A percentile compares a stretch with the other conserved stretches of the same genome.
phyloP scores from a whole-genome alignment of 2,888 invertebrate species.

The Aplocera efformata region DNA sequence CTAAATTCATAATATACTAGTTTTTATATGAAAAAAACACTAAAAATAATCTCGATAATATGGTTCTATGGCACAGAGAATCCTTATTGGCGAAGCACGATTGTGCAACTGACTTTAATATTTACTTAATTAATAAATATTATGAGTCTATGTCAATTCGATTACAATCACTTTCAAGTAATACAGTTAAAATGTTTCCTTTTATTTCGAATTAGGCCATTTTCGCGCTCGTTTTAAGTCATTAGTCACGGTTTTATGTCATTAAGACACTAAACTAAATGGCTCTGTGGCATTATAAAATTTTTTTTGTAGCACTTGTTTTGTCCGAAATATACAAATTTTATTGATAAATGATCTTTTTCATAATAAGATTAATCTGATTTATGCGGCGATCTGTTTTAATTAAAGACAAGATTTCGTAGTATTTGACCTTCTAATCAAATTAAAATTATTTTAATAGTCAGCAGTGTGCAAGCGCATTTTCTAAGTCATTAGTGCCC shows the following conservation, averaged over 20 bases:
- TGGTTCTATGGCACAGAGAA: no score
- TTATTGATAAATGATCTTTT: conserved; percentile 6
- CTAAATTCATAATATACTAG: no score
- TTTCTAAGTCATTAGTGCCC: conserved; percentile 52
- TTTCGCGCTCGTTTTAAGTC: conserved; percentile 20
- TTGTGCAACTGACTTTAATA: no score
- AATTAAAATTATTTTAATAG: conserved; percentile 18
- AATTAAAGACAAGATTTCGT: conserved; percentile 18
- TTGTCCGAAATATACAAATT: not conserved
- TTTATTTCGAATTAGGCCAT: conserved; percentile 10
- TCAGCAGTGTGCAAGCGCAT: conserved; percentile 22
- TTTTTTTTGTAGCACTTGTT: conserved; percentile 1
- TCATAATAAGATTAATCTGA: conserved; percentile 11
- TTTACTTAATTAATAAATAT: conserved; percentile 9
- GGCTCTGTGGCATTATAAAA: conserved; percentile 13
- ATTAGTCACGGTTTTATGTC: conserved; percentile 15
- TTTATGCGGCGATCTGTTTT: conserved; percentile 19
- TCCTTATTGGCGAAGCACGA: no score
- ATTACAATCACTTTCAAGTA: conserved; percentile 14
- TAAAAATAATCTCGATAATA: no score
- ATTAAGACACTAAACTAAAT: conserved; percentile 2
- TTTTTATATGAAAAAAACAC: no score
- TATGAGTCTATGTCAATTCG: conserved; percentile 11
- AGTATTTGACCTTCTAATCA: conserved; percentile 16
- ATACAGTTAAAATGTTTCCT: conserved; percentile 16